Evolutionary conservation across 2,888 invertebrate genomes (phyloP).

Genomic region (Hyposoter didymator): DNA sequence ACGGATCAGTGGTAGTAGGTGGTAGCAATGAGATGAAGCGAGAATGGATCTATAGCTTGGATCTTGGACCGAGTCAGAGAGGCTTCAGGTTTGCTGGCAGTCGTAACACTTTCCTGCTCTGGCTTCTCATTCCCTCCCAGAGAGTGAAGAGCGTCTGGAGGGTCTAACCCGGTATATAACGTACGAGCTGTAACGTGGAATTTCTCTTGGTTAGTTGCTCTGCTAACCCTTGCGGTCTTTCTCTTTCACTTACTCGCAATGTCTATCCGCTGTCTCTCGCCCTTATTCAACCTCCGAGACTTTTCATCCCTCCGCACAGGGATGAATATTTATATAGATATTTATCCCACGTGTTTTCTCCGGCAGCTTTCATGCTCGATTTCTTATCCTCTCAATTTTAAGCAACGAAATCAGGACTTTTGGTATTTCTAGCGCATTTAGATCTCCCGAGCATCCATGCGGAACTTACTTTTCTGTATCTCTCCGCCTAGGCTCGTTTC

Average conservation of each 20-base stretch:
- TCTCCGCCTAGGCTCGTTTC: slow-evolving; percentile 51
- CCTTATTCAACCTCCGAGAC: slow-evolving; percentile 22
- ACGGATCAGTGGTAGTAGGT: slow-evolving; percentile 8
- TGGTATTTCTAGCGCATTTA: slow-evolving; percentile 20
- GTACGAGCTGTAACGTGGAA: slow-evolving; percentile 54
- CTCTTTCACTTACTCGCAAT: slow-evolving; percentile 10
- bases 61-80: slow-evolving; percentile 45
- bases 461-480: slow-evolving; percentile 38
- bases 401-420: neutral
- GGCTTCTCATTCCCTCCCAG: neutral
- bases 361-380: slow-evolving; percentile 24
- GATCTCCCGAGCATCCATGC: slow-evolving; percentile 1
- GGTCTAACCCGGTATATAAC: slow-evolving; percentile 55
- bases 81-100: slow-evolving; percentile 63
- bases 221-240: slow-evolving; percentile 29
- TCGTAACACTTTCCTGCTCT: slow-evolving; percentile 42
- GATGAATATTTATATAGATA: slow-evolving; percentile 8
- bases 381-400: slow-evolving; percentile 31
- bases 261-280: slow-evolving; percentile 10
- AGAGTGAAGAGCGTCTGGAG: slow-evolving; percentile 28
- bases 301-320: slow-evolving; percentile 28
- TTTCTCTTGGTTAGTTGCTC: slow-evolving; percentile 44
- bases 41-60: slow-evolving; percentile 17
- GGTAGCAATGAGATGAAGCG: slow-evolving; percentile 41
- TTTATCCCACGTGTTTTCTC: neutral